Evolutionary conservation across 2,888 invertebrate genomes (phyloP), one percentile per base, ranked within the genome.

Genomic region (Muschampia plurimacula): DNA sequence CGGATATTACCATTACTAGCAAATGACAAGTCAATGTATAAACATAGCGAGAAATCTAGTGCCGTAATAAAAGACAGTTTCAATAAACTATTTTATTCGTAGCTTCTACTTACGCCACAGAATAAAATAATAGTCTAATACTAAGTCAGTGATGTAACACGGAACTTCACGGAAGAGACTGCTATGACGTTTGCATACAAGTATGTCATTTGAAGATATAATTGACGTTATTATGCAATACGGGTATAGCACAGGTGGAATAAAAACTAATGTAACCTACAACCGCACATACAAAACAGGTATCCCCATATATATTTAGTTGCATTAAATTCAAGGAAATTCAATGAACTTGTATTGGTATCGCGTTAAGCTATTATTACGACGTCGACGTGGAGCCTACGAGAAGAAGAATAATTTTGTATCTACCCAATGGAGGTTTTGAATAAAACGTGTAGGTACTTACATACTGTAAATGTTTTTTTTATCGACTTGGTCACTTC

Each of bases 241-340:
- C 77, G 78, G 77, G 83, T 76, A 65, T 7, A 10, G 70, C 68
- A 74, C 78, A 74, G 80, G 82, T 80, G 79, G 84, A 81, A 86
- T 84, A 82, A 84, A 85, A 86, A 82, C 81, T 82, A 81, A 82
- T 80, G 79, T 77, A 15, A 22, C 71, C 63, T 72, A 72, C 75
- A 71, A 75, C 74, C 70, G 66, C 82, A 84, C 85, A 71, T 71
- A 86, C 83, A 81, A 85, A 85, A 82, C 75, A 82, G 78, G 60
- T 39, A 10, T 59, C 64, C 65, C 75, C 72, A 73, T 78, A 77
- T 76, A 74, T 79, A 80, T 77, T 71, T 76, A 74, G 74, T 72
- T 72, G 63, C 74, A 81, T 85, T 84, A 79, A 81, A 84, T 88
- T 87, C 88, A 89, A 87, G 88, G 89, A 84, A 85, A 87, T 80